These are phyloP conservation scores for Coremacera marginata DNA, from an alignment of 2,888 invertebrate species.

Conservation along the genomic window DNA sequence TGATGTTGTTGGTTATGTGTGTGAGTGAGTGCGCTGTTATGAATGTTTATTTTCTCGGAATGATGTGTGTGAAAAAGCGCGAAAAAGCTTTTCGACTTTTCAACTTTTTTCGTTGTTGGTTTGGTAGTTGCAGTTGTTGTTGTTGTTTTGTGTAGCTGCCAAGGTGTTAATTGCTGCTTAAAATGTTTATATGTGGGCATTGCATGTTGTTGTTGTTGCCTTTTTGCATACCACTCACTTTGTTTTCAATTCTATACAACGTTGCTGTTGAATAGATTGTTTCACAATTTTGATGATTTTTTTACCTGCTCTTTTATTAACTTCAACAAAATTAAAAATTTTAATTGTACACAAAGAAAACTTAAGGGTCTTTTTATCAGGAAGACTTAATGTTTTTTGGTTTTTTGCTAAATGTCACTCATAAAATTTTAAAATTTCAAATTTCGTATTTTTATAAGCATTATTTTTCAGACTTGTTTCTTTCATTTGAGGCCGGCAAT, in stretches of 20 bases:
- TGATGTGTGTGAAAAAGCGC: conserved; percentile 39
- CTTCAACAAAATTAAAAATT: too few species aligned
- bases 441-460: too few species aligned
- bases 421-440: too few species aligned
- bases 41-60: conserved; percentile 11
- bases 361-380: too few species aligned
- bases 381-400: too few species aligned
- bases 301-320: not conserved
- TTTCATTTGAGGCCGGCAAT: too few species aligned
- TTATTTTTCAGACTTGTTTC: too few species aligned
- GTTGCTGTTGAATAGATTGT: not conserved
- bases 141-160: conserved; percentile 1
- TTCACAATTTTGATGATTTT: not conserved
- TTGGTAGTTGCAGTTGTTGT: not conserved
- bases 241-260: not conserved
- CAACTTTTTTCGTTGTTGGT: conserved; percentile 4
- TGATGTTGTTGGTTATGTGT: not conserved
- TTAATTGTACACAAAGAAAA: too few species aligned
- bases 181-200: conserved; percentile 13
- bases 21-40: not conserved
- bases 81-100: conserved; percentile 34
- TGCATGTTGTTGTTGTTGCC: not conserved
- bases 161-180: conserved; percentile 43
- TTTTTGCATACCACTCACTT: not conserved
- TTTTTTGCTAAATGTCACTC: too few species aligned